phyloP scores from a whole-genome alignment of 2,113 vertebrate species.

The Turdus rufiventris region DNA sequence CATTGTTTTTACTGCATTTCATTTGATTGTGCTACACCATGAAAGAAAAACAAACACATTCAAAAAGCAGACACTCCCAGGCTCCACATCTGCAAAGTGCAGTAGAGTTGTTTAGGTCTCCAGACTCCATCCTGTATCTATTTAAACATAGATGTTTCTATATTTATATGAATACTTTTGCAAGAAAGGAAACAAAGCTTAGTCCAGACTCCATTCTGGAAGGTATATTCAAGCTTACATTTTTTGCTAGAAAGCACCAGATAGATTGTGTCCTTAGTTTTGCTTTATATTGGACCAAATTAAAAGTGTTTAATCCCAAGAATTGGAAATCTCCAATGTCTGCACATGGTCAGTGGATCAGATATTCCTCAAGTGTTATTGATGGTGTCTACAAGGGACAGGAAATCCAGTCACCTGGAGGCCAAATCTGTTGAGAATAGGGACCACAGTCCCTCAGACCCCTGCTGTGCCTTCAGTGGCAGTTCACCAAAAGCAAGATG shows the following conservation, averaged over 20 bases:
- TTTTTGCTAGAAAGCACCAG: neutral
- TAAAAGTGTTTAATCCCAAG: neutral
- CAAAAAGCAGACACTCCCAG: slow-evolving; percentile 28
- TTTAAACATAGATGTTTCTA: slow-evolving; percentile 9
- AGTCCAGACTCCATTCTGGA: neutral
- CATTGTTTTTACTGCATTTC: slow-evolving; percentile 15
- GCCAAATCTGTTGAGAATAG: neutral
- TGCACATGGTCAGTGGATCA: neutral
- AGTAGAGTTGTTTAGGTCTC: neutral
- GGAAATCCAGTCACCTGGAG: neutral
- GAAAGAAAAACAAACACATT: slow-evolving; percentile 36
- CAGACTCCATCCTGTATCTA: slow-evolving; percentile 14
- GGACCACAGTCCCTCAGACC: neutral
- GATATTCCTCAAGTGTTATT: neutral
- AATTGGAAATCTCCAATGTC: neutral
- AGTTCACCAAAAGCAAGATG: neutral
- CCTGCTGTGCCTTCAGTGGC: neutral
- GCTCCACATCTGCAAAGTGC: neutral
- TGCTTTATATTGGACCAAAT: neutral
- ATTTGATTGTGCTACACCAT: slow-evolving; percentile 1
- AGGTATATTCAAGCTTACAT: neutral
- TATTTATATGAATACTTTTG: neutral
- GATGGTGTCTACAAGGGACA: neutral
- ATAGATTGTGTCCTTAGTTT: neutral
- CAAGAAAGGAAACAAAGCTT: neutral